Evolutionary conservation across 2,797 vertebrate genomes (phyloP), one percentile per base, ranked within the genome.

Genomic region (Cyprinella venusta): DNA sequence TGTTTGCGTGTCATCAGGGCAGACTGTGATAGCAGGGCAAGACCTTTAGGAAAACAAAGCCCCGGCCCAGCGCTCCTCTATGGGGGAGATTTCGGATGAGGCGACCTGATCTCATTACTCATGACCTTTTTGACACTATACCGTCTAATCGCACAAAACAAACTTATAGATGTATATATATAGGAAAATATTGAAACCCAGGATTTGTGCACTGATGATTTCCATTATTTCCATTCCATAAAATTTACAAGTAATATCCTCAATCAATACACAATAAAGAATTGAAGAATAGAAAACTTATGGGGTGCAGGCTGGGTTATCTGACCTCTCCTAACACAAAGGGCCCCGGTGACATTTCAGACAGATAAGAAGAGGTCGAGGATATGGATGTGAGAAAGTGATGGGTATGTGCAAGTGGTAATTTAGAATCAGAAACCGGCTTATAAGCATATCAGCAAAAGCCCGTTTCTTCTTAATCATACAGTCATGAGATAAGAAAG

Each of bases 1-100:
- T 74, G 85, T 10, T 52, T 83, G 88, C 84, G 61, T 54, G 68
- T 75, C 82, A 76, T 3, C 36, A 36, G 36, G 36, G 36, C 36
- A 36, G 42, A 65, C 67, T 36, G 33, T 36, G 81, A 88, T 85
- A 78, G 67, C 48, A 30, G 52, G 67, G 26, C 15, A 7, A 91
- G 93, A 95, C 94, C 94, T 95, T 96, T 95, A 75, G 56, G 76
- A 30, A 77, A 86, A 96, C 94, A 94, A 95, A 93, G 87, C 74
- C 79, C 72, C 80, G n/a, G 18, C 70, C 87, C 86, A 84, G 71
- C 81, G 42, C 81, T 77, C 75, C 78, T 88, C 85, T 82, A 75
- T 83, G 82, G 79, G 86, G 79, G 85, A 86, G 88, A 91, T 89
- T 91, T 90, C 90, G 89, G 81, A 87, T 82, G 59, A 84, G 80